phyloP scores from a whole-genome alignment of 2,888 invertebrate species.

The Electrophaes corylata region DNA sequence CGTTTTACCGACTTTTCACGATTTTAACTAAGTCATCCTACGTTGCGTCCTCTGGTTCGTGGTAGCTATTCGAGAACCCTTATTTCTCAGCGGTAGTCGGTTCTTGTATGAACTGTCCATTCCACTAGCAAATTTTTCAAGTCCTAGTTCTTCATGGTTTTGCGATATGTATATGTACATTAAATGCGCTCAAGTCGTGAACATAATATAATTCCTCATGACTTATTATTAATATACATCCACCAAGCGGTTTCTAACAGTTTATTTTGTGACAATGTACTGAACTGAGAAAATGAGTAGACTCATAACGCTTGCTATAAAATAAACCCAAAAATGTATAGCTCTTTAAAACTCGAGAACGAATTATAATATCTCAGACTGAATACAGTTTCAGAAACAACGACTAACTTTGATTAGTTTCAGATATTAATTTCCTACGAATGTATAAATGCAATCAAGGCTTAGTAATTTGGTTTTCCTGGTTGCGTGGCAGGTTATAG shows the following conservation, averaged over 20 bases:
- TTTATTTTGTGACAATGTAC: not conserved
- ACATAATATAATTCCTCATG: too few relatives aligned
- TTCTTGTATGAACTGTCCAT: too few relatives aligned
- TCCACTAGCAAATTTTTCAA: too few relatives aligned
- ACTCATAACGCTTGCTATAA: not conserved
- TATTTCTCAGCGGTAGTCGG: too few relatives aligned
- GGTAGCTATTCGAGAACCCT: too few relatives aligned
- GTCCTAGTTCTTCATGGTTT: too few relatives aligned
- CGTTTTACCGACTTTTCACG: too few relatives aligned
- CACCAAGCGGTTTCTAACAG: not conserved
- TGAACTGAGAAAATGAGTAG: not conserved
- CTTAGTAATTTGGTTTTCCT: constrained; percentile 36
- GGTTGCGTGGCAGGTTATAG: constrained; percentile 12
- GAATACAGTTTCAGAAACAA: constrained; percentile 46
- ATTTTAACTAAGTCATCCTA: too few relatives aligned
- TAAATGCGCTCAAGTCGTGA: too few relatives aligned
- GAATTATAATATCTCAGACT: not conserved
- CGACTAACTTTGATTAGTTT: constrained; percentile 72
- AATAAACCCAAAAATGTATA: not conserved
- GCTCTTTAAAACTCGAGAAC: constrained; percentile 4
- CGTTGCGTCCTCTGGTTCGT: too few relatives aligned
- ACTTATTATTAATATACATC: not conserved
- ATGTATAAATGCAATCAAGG: constrained; percentile 61
- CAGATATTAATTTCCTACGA: constrained; percentile 66
- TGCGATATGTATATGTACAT: too few relatives aligned